phyloP scores from a whole-genome alignment of 2,797 vertebrate genomes.

The Peromyscus eremicus region DNA sequence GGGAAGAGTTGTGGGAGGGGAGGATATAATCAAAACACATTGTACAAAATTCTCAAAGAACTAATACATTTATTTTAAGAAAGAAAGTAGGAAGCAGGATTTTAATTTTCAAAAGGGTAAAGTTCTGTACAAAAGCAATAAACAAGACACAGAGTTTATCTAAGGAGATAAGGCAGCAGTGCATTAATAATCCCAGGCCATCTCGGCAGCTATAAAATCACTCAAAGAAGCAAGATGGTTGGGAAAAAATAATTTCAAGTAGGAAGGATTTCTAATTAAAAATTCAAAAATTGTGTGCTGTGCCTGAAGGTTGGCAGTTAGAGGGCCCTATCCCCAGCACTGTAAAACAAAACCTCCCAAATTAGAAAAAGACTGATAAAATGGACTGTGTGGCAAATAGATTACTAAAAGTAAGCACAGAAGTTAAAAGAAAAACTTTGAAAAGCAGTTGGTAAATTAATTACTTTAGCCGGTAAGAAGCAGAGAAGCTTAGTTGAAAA shows the following conservation, averaged over 20 bases:
- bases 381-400: neutral
- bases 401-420: neutral
- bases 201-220: neutral
- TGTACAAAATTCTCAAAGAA: neutral
- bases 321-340: neutral
- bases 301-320: neutral
- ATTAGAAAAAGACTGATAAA: neutral
- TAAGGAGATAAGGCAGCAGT: neutral
- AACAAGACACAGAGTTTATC: neutral
- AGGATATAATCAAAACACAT: neutral
- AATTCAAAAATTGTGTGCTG: neutral
- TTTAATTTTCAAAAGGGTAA: constrained; percentile 6
- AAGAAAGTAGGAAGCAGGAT: neutral
- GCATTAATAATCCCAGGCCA: neutral
- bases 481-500: neutral
- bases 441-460: neutral
- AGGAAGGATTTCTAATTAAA: neutral
- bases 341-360: neutral
- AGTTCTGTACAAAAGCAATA: constrained; percentile 44
- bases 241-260: neutral
- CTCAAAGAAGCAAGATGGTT: neutral
- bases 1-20: neutral
- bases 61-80: neutral
- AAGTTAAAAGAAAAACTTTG: neutral
- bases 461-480: neutral